phyloP scores from a whole-genome alignment of 2,113 vertebrate genomes.

The Triplophysa siluroides region DNA sequence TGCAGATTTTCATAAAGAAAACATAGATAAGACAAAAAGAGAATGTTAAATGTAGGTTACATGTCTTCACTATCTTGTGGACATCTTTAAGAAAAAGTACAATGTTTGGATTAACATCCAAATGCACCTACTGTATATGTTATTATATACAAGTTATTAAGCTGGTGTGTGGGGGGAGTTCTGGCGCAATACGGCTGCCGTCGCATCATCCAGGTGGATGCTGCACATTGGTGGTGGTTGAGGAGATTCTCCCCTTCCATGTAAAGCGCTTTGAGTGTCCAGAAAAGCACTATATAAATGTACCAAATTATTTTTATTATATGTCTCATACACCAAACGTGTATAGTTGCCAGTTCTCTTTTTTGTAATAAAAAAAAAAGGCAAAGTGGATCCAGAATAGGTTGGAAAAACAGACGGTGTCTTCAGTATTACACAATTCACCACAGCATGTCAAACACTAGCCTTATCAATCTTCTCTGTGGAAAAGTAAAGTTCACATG shows the following conservation, averaged over 20 bases:
- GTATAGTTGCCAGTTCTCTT: not conserved
- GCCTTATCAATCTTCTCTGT: not conserved
- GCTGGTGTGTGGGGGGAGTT: too few species aligned
- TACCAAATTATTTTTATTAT: too few species aligned
- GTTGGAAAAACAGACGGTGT: slow-evolving; percentile 1
- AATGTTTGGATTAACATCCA: not conserved
- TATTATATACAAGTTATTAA: too few species aligned
- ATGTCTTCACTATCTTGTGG: not conserved
- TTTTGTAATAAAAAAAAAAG: not conserved
- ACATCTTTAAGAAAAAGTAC: not conserved
- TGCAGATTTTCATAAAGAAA: slow-evolving; percentile 55
- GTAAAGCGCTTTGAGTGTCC: too few species aligned
- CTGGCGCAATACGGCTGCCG: too few species aligned
- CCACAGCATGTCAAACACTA: not conserved
- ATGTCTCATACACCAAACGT: not conserved
- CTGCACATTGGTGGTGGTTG: too few species aligned
- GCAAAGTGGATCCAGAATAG: slow-evolving; percentile 29
- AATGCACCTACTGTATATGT: too few species aligned
- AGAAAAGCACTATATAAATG: too few species aligned
- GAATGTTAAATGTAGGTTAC: not conserved
- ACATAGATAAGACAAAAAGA: slow-evolving; percentile 33
- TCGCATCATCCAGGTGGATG: too few species aligned
- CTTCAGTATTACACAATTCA: slow-evolving; percentile 8
- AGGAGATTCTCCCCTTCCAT: too few species aligned
- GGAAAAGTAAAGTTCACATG: not conserved